Base-by-base conservation (phyloP, 2,797 vertebrate genomes). In the Sebastiscus albofasciatus region DNA sequence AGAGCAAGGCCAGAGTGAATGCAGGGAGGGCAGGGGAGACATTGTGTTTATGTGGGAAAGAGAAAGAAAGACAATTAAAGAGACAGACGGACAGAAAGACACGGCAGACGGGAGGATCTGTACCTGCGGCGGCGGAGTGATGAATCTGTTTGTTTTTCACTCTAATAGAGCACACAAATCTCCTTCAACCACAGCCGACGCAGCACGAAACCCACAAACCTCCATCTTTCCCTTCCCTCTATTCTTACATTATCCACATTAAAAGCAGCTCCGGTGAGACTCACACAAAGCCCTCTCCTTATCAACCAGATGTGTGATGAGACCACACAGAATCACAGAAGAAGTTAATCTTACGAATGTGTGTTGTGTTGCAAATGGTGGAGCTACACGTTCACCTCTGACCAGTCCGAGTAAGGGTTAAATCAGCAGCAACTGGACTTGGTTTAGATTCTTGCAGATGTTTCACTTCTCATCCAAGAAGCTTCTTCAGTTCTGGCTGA, bases 91-190 rank as follows among this genome's bases (percentile, higher is more conserved):
- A 22, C n/a, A n/a, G 52, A 10, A 54, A 22, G 52, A 54, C 52
- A 22, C 52, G 5, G 52, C 52, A 54, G 20, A 54, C 52, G 52
- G 52, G 52, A 54, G 8, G 52, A 54, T 22, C n/a, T 54, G n/a
- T 22, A 54, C 52, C 52, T 54, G 52, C 16, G 52, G 20, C 52
- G n/a, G 20, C 2, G 2, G 20, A n/a, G 4, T 54, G 52, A 54
- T 54, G 52, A 11, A 54, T 54, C 52, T 54, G 49, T 52, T 54
- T 54, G n/a, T 54, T 54, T 72, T 39, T 42, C 69, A 61, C 13
- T 67, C 33, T 54, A 77, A 73, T 27, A 12, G 46, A 67, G 52
- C 52, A 22, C 52, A 54, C 52, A 69, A 75, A 82, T 77, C 67
- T 76, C 42, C 29, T 27, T 24, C 72, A 36, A 58, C 12, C 72